Evolutionary conservation across 2,888 invertebrate species (phyloP).

Genomic region (Mycalesis mineus): DNA sequence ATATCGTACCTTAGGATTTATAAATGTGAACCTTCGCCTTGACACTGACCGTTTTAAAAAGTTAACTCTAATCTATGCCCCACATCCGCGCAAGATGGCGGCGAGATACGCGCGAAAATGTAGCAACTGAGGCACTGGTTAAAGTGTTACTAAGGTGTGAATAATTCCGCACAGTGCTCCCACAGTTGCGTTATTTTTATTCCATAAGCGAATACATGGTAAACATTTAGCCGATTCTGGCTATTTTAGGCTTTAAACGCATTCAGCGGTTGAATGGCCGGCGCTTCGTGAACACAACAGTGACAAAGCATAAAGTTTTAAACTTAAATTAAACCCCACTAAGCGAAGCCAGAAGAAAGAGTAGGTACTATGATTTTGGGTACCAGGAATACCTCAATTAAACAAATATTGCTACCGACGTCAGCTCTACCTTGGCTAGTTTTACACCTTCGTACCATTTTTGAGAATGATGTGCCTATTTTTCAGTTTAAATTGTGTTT

Average conservation of each 20-base stretch:
- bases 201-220: slow-evolving; percentile 40
- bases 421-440: too few species aligned
- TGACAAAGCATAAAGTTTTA: too few species aligned
- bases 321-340: too few species aligned
- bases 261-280: not conserved
- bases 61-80: not conserved
- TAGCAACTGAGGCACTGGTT: slow-evolving; percentile 52
- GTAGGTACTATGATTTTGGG: too few species aligned
- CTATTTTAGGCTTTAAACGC: slow-evolving; percentile 5
- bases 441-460: too few species aligned
- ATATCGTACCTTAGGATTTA: not conserved
- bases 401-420: too few species aligned
- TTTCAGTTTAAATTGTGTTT: too few species aligned
- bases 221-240: slow-evolving; percentile 22
- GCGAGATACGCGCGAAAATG: slow-evolving; percentile 50
- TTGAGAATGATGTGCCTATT: too few species aligned
- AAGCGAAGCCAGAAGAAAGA: too few species aligned
- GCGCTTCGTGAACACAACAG: not conserved
- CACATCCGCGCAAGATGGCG: slow-evolving; percentile 25
- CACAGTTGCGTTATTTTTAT: slow-evolving; percentile 63
- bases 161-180: slow-evolving; percentile 42
- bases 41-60: not conserved
- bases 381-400: too few species aligned
- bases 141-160: slow-evolving; percentile 53
- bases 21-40: not conserved